Evolutionary conservation across 2,797 vertebrate species (phyloP).

Genomic region (Pampus argenteus): DNA sequence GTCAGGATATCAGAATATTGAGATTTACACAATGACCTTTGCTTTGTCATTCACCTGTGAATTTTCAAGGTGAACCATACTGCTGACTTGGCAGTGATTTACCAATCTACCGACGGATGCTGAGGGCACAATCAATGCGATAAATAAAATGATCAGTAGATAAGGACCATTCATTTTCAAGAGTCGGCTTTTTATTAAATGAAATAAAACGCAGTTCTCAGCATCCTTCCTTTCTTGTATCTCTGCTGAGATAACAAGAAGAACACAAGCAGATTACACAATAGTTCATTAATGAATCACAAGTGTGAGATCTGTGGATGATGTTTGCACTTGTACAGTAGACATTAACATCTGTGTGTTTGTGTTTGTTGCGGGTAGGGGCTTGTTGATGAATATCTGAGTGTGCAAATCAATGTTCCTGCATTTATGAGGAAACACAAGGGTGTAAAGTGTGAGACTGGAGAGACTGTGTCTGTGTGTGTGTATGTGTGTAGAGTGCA

Average conservation of each 20-base stretch:
- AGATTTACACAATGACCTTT: constrained; percentile 17
- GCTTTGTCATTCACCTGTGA: constrained; percentile 21
- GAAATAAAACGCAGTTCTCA: constrained; percentile 28
- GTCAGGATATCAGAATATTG: neutral
- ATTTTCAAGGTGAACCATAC: constrained; percentile 44
- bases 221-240: constrained; percentile 17
- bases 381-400: constrained; percentile 32
- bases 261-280: constrained; percentile 34
- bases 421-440: constrained; percentile 1
- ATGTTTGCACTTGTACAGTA: constrained; percentile 7
- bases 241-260: constrained; percentile 35
- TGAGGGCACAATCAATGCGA: constrained; percentile 8
- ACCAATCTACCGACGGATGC: constrained; percentile 8
- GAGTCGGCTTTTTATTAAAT: neutral
- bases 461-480: constrained; percentile 1
- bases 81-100: constrained; percentile 32
- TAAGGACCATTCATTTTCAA: constrained; percentile 37
- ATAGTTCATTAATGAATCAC: constrained; percentile 36
- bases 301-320: neutral
- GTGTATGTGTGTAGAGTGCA: constrained; percentile 5
- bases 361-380: constrained; percentile 7
- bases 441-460: constrained; percentile 11
- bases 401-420: constrained; percentile 33
- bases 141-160: constrained; percentile 38
- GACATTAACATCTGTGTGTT: constrained; percentile 6